phyloP scores from a whole-genome alignment of 1,140 invertebrate genomes.

The Hirudo medicinalis region DNA sequence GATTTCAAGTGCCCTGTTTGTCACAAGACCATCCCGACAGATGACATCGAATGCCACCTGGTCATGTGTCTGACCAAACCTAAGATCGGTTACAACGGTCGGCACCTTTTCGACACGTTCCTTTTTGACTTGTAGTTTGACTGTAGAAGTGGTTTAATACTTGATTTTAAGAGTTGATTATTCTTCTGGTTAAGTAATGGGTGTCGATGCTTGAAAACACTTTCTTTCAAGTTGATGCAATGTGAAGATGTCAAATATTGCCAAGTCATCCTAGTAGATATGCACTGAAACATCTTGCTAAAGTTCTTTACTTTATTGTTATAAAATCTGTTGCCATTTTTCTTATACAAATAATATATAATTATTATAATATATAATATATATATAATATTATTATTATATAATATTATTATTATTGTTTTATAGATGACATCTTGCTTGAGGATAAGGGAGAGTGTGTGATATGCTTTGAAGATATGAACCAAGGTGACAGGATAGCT shows the following conservation, averaged over 20 bases:
- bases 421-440: conserved; percentile 80
- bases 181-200: background rate
- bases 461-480: conserved; percentile 92
- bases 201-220: background rate
- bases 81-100: conserved; percentile 92
- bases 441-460: conserved; percentile 91
- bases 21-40: conserved; percentile 88
- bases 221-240: too few species aligned
- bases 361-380: too few species aligned
- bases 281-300: background rate
- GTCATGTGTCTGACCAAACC: conserved; percentile 98
- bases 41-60: conserved; percentile 95
- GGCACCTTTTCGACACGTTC: conserved; percentile 28
- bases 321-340: conserved; percentile 12
- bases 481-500: conserved; percentile 85
- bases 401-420: conserved; percentile 16
- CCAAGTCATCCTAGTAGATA: background rate
- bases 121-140: background rate
- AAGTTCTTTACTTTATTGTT: conserved; percentile 2
- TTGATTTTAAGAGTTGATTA: background rate
- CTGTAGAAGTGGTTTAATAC: background rate
- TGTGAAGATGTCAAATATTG: background rate
- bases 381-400: too few species aligned
- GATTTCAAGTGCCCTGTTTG: conserved; percentile 73
- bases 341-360: too few species aligned